These are phyloP conservation scores for Chaetophractus vellerosus DNA, from an alignment of 2,797 vertebrate species.

Conservation along the genomic window DNA sequence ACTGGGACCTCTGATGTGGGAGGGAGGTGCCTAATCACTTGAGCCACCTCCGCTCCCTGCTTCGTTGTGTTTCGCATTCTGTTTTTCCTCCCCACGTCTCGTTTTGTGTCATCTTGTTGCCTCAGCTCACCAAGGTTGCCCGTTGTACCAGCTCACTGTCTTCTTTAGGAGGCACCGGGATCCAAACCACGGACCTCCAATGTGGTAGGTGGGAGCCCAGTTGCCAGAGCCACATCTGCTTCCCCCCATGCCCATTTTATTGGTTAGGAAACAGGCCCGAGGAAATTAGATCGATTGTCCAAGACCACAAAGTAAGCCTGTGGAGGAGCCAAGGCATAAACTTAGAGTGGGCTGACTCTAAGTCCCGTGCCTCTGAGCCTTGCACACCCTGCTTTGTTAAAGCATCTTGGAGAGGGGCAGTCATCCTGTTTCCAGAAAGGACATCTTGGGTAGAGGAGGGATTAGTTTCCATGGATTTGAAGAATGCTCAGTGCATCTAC, in stretches of 20 bases:
- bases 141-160: no score
- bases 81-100: no score
- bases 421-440: background rate
- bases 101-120: no score
- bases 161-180: no score
- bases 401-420: background rate
- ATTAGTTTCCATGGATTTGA: background rate
- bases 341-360: background rate
- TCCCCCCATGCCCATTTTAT: background rate
- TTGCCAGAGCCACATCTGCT: no score
- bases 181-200: no score
- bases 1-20: no score
- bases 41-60: no score
- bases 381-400: background rate
- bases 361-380: background rate
- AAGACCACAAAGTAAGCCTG: background rate
- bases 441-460: background rate
- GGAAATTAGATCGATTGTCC: background rate
- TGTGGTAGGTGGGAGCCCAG: no score
- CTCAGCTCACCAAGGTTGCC: no score
- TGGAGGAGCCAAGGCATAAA: background rate
- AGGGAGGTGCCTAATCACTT: no score
- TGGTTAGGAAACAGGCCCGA: background rate
- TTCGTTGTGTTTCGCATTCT: no score
- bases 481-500: background rate